Evolutionary conservation across 2,113 vertebrate species (phyloP).

Genomic region (Corvus moneduloides): DNA sequence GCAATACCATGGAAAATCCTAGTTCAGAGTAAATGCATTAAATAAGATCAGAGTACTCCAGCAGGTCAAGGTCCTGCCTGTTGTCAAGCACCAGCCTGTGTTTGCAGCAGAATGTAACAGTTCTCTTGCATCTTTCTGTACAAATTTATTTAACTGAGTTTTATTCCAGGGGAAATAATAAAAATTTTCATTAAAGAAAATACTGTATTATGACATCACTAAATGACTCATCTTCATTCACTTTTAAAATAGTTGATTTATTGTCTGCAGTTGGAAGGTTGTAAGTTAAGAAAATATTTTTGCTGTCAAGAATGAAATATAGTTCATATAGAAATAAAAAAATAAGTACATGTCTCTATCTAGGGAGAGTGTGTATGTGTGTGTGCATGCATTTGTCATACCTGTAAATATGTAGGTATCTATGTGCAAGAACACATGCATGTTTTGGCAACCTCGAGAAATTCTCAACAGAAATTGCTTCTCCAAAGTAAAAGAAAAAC

Average conservation of each 20-base stretch:
- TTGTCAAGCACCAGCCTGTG: background rate
- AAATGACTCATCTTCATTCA: slow-evolving; percentile 64
- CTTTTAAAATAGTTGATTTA: slow-evolving; percentile 71
- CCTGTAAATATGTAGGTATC: background rate
- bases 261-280: slow-evolving; percentile 41
- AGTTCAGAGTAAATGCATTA: background rate
- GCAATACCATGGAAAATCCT: slow-evolving; percentile 8
- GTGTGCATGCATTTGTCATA: background rate
- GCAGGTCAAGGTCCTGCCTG: background rate
- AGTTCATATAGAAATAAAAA: slow-evolving; percentile 8
- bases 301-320: slow-evolving; percentile 67
- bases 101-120: background rate
- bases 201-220: slow-evolving; percentile 43
- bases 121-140: background rate
- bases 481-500: slow-evolving; percentile 5
- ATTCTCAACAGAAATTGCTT: slow-evolving; percentile 14
- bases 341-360: background rate
- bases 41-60: background rate
- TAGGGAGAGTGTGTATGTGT: background rate
- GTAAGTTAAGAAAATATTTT: slow-evolving; percentile 68
- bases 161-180: slow-evolving; percentile 37
- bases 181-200: slow-evolving; percentile 71
- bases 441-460: background rate
- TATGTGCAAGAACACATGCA: background rate
- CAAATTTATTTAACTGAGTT: slow-evolving; percentile 40